These are phyloP conservation scores for Brachyhypopomus gauderio DNA, from an alignment of 2,113 vertebrate genomes.

Conservation along the genomic window DNA sequence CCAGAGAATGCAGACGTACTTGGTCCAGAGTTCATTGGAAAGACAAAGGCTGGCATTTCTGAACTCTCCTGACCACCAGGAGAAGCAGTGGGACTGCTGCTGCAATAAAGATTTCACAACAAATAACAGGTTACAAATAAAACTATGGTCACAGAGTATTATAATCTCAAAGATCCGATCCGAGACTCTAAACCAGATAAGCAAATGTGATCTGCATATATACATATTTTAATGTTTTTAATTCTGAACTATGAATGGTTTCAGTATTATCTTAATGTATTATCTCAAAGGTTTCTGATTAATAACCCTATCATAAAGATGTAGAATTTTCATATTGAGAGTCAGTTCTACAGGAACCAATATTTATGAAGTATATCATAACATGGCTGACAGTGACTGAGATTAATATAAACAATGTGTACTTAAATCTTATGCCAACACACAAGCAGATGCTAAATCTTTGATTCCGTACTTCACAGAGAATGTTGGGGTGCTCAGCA, in stretches of 20 bases:
- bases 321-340: no score
- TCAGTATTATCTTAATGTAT: no score
- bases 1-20: slow-evolving; percentile 67
- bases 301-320: no score
- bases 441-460: not conserved
- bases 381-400: no score
- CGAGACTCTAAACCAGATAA: not conserved
- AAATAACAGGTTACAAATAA: not conserved
- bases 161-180: not conserved
- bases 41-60: slow-evolving; percentile 68
- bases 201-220: not conserved
- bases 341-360: no score
- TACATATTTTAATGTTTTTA: not conserved
- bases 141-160: not conserved
- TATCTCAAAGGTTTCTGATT: no score
- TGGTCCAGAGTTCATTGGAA: slow-evolving; percentile 64
- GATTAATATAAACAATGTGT: no score
- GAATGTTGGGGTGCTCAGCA: slow-evolving; percentile 62
- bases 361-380: no score
- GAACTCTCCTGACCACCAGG: slow-evolving; percentile 38
- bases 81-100: slow-evolving; percentile 62
- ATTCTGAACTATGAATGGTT: no score
- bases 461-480: slow-evolving; percentile 63
- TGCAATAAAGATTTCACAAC: slow-evolving; percentile 36
- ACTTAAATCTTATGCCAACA: not conserved